These are phyloP conservation scores for Agrilus biguttatus DNA, from an alignment of 2,888 invertebrate genomes.

Conservation along the genomic window DNA sequence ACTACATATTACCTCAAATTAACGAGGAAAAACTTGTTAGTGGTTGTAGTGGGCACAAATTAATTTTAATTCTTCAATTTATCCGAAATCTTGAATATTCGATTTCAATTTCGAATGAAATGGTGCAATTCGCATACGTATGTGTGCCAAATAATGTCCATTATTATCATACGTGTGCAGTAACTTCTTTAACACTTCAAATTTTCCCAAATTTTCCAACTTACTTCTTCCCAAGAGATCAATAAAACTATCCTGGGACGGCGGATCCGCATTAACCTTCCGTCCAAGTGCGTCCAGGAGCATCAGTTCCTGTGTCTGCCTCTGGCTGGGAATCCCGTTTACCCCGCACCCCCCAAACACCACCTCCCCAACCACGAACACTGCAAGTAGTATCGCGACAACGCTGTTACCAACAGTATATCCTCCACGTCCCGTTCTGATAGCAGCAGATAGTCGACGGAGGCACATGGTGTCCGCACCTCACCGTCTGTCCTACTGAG, in stretches of 20 bases:
- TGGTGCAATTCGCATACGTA: too few relatives aligned
- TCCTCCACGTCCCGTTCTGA: conserved; percentile 1
- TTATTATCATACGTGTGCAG: too few relatives aligned
- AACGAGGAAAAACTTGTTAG: too few relatives aligned
- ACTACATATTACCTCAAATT: too few relatives aligned
- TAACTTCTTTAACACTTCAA: too few relatives aligned
- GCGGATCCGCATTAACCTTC: conserved; percentile 38
- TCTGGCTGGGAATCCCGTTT: conserved; percentile 36
- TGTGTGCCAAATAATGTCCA: too few relatives aligned
- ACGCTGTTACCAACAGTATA: conserved; percentile 13
- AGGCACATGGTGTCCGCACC: conserved; percentile 20
- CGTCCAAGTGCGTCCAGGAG: conserved; percentile 58
- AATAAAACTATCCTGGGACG: conserved; percentile 57
- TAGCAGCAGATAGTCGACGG: not conserved
- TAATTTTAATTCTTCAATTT: too few relatives aligned
- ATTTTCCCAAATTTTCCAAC: conserved; percentile 20
- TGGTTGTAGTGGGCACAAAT: too few relatives aligned
- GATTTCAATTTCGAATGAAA: too few relatives aligned
- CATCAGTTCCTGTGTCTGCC: conserved; percentile 63
- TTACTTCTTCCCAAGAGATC: conserved; percentile 76
- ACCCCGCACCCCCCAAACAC: conserved; percentile 16
- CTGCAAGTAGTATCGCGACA: conserved; percentile 10
- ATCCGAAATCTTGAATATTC: too few relatives aligned
- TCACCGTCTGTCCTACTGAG: conserved; percentile 21
- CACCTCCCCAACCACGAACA: conserved; percentile 13